Evolutionary conservation across 2,113 vertebrate species (phyloP).

Genomic region (Phrynocephalus versicolor): DNA sequence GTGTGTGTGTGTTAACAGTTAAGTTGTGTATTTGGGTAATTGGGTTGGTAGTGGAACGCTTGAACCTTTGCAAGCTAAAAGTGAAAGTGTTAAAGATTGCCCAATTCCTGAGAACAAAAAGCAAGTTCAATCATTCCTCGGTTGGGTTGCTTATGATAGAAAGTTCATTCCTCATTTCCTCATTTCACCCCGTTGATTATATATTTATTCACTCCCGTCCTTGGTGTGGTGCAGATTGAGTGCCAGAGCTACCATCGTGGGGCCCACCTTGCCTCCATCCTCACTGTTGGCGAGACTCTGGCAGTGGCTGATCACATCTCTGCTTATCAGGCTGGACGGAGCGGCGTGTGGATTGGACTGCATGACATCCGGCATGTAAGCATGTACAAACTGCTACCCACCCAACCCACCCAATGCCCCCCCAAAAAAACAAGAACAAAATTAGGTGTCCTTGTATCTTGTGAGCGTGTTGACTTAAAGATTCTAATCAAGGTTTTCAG

Average conservation of each 20-base stretch:
- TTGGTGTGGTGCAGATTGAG: neutral
- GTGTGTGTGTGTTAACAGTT: too few species aligned
- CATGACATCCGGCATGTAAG: conserved; percentile 12
- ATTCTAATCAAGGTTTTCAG: neutral
- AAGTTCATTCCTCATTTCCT: too few species aligned
- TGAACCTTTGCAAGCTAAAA: too few species aligned
- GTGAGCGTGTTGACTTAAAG: neutral
- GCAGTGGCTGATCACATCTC: conserved; percentile 1
- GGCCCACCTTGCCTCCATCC: neutral
- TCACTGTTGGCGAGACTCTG: neutral
- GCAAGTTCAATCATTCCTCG: too few species aligned
- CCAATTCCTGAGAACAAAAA: too few species aligned
- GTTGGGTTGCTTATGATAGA: too few species aligned
- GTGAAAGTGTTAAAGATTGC: too few species aligned
- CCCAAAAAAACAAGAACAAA: too few species aligned
- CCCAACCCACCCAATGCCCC: neutral
- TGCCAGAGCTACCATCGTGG: neutral
- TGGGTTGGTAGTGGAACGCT: too few species aligned
- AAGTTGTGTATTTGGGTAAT: too few species aligned
- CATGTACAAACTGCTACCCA: neutral
- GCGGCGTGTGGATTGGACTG: conserved; percentile 8
- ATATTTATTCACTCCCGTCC: too few species aligned
- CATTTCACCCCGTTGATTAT: too few species aligned
- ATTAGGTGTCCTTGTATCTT: neutral
- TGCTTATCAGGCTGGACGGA: neutral